Base-by-base conservation (phyloP, 2,113 vertebrate species). In the Callospermophilus lateralis region DNA sequence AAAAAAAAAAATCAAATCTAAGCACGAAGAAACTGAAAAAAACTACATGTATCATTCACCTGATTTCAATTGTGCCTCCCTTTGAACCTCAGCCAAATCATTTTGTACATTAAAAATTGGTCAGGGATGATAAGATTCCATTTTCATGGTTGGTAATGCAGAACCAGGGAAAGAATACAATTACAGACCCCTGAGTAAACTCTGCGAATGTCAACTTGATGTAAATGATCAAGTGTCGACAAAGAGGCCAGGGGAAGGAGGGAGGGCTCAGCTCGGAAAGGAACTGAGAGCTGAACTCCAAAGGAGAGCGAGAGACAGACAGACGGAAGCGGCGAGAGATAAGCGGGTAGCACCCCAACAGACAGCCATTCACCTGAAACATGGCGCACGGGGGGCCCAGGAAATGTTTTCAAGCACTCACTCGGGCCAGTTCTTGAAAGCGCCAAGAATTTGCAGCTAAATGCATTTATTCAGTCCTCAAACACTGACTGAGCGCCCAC, bases 101-200 rank as follows among this genome's bases (percentile, higher is more conserved):
- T 99, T 99, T 99, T 99, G 99, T 99, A 99, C 99, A 99, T 99
- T 99, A 99, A 99, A 99, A 99, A 99, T 99, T 99, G 99, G 99
- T 99, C 99, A 99, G 99, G 99, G 99, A 99, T 99, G 99, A 99
- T 99, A 99, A 99, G 99, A 99, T 99, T 99, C 99, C 99, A 99
- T 99, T 99, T 99, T 99, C 99, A 99, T 98, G 99, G 99, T 99
- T 99, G 99, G 99, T 99, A 99, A 99, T 99, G 99, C 99, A 99
- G 99, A 99, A 99, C 99, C 99, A 89, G 99, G 98, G 99, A 99
- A 99, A 99, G 99, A 99, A 99, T 99, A 99, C 99, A 99, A 99
- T 99, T 99, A 99, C 99, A 99, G 99, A 99, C 99, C 99, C 99
- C 99, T 99, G 99, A 99, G 99, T 99, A 99, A 99, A 99, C 99